Percentiles rank a stretch among this genome's conserved stretches.
These are phyloP conservation scores for Hiodon tergisus DNA, from an alignment of 2,113 vertebrate genomes.

Conservation along the genomic window DNA sequence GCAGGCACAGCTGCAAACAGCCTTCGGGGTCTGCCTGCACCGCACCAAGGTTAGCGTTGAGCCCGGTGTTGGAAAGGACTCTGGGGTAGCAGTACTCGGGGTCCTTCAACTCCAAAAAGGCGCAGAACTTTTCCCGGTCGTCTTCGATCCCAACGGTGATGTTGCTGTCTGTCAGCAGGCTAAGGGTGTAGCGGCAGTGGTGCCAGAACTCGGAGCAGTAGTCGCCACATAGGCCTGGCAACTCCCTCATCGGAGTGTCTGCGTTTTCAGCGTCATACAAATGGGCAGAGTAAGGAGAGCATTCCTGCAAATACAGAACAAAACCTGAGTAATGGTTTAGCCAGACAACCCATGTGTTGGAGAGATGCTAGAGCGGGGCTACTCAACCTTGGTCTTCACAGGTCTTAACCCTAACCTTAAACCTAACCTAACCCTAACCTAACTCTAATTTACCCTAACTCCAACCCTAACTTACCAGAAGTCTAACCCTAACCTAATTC, in stretches of 20 bases:
- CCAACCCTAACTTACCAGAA: too few species aligned
- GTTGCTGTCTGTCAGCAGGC: constrained; percentile 58
- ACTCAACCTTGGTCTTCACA: too few species aligned
- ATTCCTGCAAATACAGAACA: constrained; percentile 23
- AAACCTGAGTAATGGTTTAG: too few species aligned
- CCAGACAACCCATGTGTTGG: too few species aligned
- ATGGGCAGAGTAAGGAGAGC: constrained; percentile 72
- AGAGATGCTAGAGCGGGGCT: too few species aligned
- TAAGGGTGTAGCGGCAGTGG: constrained; percentile 65
- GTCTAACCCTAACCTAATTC: too few species aligned
- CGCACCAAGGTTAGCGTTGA: constrained; percentile 62
- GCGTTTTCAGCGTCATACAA: constrained; percentile 72
- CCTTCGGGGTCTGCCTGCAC: constrained; percentile 58
- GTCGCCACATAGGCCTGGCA: constrained; percentile 65
- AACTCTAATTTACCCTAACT: too few species aligned
- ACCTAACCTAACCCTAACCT: too few species aligned
- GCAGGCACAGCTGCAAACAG: constrained; percentile 69
- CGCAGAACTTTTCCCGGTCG: constrained; percentile 59
- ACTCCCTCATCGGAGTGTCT: constrained; percentile 63
- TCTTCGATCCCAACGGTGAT: constrained; percentile 53
- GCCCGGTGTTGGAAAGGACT: constrained; percentile 55
- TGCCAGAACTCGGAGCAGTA: constrained; percentile 67
- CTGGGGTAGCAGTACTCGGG: constrained; percentile 72
- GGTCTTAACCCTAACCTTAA: too few species aligned
- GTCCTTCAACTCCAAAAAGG: constrained; percentile 65